Evolutionary conservation across 2,797 vertebrate species (phyloP).

Genomic region (Brachymystax lenok): DNA sequence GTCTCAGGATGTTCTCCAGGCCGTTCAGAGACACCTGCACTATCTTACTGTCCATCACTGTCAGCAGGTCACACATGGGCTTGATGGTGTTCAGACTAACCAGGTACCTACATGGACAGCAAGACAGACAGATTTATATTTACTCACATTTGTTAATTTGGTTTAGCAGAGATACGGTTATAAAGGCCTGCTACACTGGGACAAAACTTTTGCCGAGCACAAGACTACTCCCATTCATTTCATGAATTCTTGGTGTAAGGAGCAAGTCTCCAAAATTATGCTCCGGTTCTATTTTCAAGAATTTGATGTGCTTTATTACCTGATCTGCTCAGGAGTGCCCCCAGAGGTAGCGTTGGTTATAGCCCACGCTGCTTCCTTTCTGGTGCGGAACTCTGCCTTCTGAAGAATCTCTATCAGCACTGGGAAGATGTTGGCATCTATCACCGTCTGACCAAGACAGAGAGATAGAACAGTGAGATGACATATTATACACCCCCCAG

Average conservation of each 20-base stretch:
- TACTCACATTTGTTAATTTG: neutral
- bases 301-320: slow-evolving; percentile 38
- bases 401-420: slow-evolving; percentile 90
- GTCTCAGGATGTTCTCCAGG: slow-evolving; percentile 88
- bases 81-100: slow-evolving; percentile 89
- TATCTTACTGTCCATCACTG: slow-evolving; percentile 93
- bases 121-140: neutral
- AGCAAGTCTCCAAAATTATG: neutral
- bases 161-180: neutral
- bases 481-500: neutral
- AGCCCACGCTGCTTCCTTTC: slow-evolving; percentile 90
- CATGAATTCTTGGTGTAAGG: too few relatives aligned
- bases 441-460: slow-evolving; percentile 76
- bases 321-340: slow-evolving; percentile 87
- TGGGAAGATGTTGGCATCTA: slow-evolving; percentile 91
- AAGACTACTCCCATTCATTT: too few relatives aligned
- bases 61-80: slow-evolving; percentile 91
- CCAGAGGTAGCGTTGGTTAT: slow-evolving; percentile 90
- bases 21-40: slow-evolving; percentile 91
- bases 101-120: slow-evolving; percentile 78
- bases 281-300: neutral
- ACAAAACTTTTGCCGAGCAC: neutral
- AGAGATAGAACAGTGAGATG: neutral
- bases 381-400: slow-evolving; percentile 91
- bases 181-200: neutral